Percentiles rank a stretch among this genome's conserved stretches.
Conservation (phyloP, 2,113 vertebrate genomes). For the Rhinoptilus africanus region DNA sequence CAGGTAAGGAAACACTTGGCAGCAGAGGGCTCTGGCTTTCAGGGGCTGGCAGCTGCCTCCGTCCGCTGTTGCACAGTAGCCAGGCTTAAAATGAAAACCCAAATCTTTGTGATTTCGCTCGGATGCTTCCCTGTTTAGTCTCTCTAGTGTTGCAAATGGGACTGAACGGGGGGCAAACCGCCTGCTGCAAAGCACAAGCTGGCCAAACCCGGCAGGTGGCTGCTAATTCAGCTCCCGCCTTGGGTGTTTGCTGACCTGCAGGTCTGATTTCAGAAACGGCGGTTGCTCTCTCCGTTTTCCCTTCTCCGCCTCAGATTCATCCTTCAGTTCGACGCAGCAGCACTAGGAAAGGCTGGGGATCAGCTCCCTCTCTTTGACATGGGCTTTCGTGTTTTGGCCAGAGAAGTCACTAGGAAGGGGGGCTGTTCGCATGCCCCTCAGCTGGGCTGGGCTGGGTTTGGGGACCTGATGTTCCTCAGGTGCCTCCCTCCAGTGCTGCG, state of each 20-base stretch:
- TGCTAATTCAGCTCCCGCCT: background rate
- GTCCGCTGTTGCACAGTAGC: background rate
- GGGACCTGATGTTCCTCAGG: background rate
- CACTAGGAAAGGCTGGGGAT: background rate
- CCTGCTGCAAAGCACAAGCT: background rate
- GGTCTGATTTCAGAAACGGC: background rate
- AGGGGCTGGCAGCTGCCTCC: background rate
- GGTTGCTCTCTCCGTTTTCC: background rate
- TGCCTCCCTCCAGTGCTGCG: background rate
- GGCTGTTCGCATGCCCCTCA: background rate
- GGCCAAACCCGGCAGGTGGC: background rate
- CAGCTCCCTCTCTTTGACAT: background rate
- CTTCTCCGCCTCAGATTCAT: background rate
- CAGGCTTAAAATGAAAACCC: background rate
- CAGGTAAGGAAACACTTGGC: constrained; percentile 64
- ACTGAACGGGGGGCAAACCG: background rate
- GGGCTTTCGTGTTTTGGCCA: background rate
- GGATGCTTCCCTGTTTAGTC: background rate
- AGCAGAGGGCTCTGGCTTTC: background rate
- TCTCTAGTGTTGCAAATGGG: background rate
- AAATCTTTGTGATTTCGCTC: background rate
- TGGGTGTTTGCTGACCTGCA: background rate
- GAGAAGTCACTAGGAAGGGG: background rate
- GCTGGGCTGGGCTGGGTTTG: background rate
- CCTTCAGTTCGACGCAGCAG: background rate